Conservation (phyloP, 2,888 invertebrate species). For the Drosophila mimica region DNA sequence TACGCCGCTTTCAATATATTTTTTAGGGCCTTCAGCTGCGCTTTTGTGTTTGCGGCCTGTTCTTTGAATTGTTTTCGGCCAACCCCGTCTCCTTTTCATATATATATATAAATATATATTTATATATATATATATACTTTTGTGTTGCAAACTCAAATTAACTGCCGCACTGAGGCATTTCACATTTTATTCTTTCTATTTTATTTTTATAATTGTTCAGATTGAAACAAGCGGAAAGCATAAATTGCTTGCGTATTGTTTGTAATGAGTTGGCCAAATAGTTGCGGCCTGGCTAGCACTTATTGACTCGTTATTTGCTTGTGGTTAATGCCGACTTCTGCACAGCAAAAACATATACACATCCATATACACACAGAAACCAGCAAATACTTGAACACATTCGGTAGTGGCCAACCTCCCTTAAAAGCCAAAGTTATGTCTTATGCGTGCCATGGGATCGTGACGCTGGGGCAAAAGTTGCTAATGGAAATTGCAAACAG, state of each 20-base stretch:
- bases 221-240: slow-evolving; percentile 75
- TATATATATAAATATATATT: not conserved
- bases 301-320: slow-evolving; percentile 17
- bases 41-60: slow-evolving; percentile 68
- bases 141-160: slow-evolving; percentile 12
- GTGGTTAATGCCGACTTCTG: slow-evolving; percentile 1
- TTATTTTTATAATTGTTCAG: slow-evolving; percentile 66
- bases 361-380: not conserved
- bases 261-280: slow-evolving; percentile 27
- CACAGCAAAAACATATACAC: not conserved
- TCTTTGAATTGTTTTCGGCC: slow-evolving; percentile 24
- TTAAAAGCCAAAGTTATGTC: slow-evolving; percentile 27
- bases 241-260: slow-evolving; percentile 74
- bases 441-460: slow-evolving; percentile 53
- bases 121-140: not conserved
- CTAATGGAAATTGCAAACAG: slow-evolving; percentile 79
- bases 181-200: slow-evolving; percentile 30
- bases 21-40: slow-evolving; percentile 42
- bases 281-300: slow-evolving; percentile 15
- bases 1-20: slow-evolving; percentile 61
- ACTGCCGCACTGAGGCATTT: slow-evolving; percentile 15
- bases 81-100: not conserved
- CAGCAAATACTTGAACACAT: slow-evolving; percentile 6
- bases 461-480: slow-evolving; percentile 68
- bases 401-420: slow-evolving; percentile 15